Evolutionary conservation across 1,140 invertebrate genomes (phyloP).

Genomic region (Acromyrmex charruanus): DNA sequence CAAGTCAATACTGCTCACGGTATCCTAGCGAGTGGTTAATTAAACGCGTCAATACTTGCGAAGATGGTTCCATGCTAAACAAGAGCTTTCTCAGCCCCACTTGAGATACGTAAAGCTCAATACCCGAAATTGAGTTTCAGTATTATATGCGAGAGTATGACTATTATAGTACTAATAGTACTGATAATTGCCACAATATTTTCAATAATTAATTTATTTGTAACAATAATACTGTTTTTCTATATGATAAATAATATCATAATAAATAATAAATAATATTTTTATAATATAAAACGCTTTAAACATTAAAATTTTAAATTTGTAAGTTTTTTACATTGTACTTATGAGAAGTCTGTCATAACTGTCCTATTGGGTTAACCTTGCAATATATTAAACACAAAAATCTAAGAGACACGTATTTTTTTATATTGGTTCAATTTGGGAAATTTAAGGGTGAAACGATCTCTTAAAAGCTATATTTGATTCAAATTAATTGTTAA

Average conservation of each 20-base stretch:
- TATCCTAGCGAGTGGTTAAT: conserved; percentile 71
- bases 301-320: not conserved
- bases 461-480: no score
- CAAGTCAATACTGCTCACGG: conserved; percentile 31
- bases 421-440: no score
- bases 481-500: no score
- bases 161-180: not conserved
- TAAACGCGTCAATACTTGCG: conserved; percentile 72
- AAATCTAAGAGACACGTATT: no score
- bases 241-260: not conserved
- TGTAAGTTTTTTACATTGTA: not conserved
- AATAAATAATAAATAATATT: not conserved
- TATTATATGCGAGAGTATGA: not conserved
- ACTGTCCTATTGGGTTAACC: no score
- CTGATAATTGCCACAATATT: not conserved
- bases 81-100: conserved; percentile 72
- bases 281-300: not conserved
- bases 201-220: not conserved
- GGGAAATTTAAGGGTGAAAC: no score
- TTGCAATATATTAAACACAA: no score
- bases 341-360: not conserved
- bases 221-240: not conserved
- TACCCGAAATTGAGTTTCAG: conserved; percentile 19
- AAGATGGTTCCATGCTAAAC: conserved; percentile 69
- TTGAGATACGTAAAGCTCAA: conserved; percentile 40